Evolutionary conservation across 1,140 invertebrate genomes (phyloP).

Genomic region (Sitodiplosis mosellana): DNA sequence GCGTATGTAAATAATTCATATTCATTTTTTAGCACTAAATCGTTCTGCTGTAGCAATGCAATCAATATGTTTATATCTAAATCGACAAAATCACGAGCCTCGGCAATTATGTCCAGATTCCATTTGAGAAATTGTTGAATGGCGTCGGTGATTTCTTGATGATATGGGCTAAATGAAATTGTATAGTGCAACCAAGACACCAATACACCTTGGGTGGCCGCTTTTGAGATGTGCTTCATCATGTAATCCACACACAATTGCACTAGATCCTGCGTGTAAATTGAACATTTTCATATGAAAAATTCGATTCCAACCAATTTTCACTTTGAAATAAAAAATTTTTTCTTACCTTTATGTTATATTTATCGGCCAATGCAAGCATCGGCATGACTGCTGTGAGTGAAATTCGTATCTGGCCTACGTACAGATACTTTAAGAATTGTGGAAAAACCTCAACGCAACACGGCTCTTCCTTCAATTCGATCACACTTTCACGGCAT

Average conservation of each 20-base stretch:
- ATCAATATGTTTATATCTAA: constrained; percentile 67
- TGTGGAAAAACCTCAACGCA: constrained; percentile 72
- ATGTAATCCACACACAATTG: constrained; percentile 71
- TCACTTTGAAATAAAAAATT: not conserved
- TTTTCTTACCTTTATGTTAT: constrained; percentile 59
- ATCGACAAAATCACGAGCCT: constrained; percentile 59
- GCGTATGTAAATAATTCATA: constrained; percentile 63
- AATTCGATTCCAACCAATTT: too few species aligned
- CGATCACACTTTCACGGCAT: constrained; percentile 64
- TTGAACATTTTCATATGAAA: constrained; percentile 1
- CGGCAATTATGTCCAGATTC: constrained; percentile 73
- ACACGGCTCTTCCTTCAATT: constrained; percentile 66
- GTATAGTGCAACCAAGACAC: constrained; percentile 85
- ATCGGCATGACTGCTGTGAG: constrained; percentile 68
- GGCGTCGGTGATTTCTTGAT: constrained; percentile 51
- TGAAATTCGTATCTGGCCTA: constrained; percentile 71
- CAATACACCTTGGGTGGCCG: constrained; percentile 56
- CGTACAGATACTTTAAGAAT: constrained; percentile 86
- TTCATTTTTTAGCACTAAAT: constrained; percentile 80
- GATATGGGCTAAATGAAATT: constrained; percentile 47
- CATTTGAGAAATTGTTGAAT: constrained; percentile 69
- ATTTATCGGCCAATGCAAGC: constrained; percentile 79
- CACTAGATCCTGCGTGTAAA: constrained; percentile 50
- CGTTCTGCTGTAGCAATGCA: constrained; percentile 59
- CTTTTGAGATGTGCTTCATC: constrained; percentile 68